Conservation (phyloP, 2,113 vertebrate species). For the Microcebus jonahi region DNA sequence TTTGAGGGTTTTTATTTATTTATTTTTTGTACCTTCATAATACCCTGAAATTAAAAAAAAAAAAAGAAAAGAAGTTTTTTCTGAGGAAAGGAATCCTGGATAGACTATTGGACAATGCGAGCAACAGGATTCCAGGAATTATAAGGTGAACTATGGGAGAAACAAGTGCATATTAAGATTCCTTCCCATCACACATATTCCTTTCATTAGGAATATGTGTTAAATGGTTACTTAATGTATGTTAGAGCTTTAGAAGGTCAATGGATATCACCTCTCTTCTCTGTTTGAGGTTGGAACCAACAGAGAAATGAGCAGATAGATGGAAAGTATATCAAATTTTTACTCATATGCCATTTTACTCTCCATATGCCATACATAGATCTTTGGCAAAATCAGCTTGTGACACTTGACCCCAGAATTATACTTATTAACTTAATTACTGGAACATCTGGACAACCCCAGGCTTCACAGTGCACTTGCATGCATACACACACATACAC, state of each 20-base stretch:
- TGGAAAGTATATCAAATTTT: not conserved
- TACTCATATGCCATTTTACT: not conserved
- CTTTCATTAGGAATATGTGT: not conserved
- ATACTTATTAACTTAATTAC: not conserved
- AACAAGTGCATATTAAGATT: not conserved
- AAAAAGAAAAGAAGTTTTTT: not conserved
- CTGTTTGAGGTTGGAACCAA: not conserved
- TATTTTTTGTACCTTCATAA: too few relatives aligned
- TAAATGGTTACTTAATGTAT: not conserved
- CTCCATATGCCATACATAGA: not conserved
- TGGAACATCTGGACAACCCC: not conserved
- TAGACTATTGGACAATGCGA: not conserved
- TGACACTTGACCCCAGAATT: not conserved
- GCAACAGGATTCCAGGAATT: not conserved
- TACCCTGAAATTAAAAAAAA: too few relatives aligned
- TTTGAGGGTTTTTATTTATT: too few relatives aligned
- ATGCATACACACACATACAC: not conserved
- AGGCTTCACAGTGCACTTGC: not conserved
- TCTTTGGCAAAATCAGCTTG: not conserved
- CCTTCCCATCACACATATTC: not conserved
- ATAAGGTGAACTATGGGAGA: not conserved
- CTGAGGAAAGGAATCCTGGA: not conserved
- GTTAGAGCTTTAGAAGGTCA: not conserved
- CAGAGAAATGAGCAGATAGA: not conserved
- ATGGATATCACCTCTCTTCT: not conserved